A percentile compares a stretch with the other conserved stretches of the same genome.
Conservation (phyloP, 2,797 vertebrate species). For the Notamacropus eugenii region DNA sequence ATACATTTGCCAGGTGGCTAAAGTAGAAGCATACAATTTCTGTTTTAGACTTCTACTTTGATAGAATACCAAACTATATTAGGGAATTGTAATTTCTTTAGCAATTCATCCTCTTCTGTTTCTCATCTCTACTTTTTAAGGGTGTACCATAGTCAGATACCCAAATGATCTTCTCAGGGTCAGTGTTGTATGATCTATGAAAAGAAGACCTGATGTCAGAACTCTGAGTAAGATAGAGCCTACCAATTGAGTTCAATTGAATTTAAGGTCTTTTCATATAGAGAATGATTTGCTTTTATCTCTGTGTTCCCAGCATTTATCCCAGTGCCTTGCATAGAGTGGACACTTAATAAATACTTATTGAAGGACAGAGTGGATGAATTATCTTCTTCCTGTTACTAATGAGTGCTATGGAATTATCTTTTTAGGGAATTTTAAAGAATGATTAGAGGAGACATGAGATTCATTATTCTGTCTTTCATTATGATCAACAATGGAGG, state of each 20-base stretch:
- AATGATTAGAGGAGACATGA: not conserved
- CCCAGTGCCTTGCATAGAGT: not conserved
- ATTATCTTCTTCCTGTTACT: conserved; percentile 3
- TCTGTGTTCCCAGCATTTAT: not conserved
- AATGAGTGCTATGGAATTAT: not conserved
- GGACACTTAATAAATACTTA: not conserved
- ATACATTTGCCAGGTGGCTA: not conserved
- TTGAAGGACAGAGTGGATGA: not conserved
- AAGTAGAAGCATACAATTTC: not conserved
- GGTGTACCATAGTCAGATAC: not conserved
- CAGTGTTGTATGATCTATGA: not conserved
- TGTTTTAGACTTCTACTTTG: not conserved
- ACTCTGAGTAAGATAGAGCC: not conserved
- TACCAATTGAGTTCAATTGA: not conserved
- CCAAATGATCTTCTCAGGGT: not conserved
- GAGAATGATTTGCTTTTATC: not conserved
- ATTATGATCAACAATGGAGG: not conserved
- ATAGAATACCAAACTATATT: not conserved
- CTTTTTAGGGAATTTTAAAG: not conserved
- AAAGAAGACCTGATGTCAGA: not conserved
- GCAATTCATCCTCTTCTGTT: not conserved
- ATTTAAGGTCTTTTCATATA: not conserved
- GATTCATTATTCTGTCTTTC: not conserved
- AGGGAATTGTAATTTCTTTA: not conserved
- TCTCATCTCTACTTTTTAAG: not conserved